Conservation (phyloP, 2,888 invertebrate species). For the Drosophila peninsularis region DNA sequence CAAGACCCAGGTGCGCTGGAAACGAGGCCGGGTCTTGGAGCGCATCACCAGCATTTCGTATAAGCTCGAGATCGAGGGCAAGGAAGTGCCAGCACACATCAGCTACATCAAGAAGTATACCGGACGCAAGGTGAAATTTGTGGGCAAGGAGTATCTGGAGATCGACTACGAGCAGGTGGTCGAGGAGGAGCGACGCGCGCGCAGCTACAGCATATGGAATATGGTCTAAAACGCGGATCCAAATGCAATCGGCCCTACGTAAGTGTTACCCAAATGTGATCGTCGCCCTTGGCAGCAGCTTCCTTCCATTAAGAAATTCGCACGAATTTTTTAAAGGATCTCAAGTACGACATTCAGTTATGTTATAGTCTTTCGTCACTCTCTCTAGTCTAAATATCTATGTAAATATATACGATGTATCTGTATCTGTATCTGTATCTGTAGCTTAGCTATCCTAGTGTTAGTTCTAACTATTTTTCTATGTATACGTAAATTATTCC, state of each 20-base stretch:
- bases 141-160: constrained; percentile 84
- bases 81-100: constrained; percentile 83
- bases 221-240: constrained; percentile 58
- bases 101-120: constrained; percentile 84
- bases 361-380: constrained; percentile 54
- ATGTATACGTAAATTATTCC: constrained; percentile 67
- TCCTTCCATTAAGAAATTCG: constrained; percentile 58
- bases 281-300: constrained; percentile 41
- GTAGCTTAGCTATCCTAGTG: constrained; percentile 58
- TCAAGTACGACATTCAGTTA: constrained; percentile 77
- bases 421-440: constrained; percentile 28
- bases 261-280: constrained; percentile 31
- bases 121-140: constrained; percentile 83
- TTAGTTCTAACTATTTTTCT: constrained; percentile 41
- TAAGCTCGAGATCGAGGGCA: constrained; percentile 82
- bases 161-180: constrained; percentile 84
- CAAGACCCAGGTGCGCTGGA: constrained; percentile 83
- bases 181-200: constrained; percentile 81
- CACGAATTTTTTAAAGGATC: constrained; percentile 81
- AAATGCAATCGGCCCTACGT: constrained; percentile 2
- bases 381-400: constrained; percentile 25
- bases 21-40: constrained; percentile 80
- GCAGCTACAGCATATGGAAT: constrained; percentile 84
- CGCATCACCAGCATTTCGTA: constrained; percentile 84
- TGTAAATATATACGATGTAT: constrained; percentile 33